Percentiles rank a stretch among this genome's conserved stretches.
These are phyloP conservation scores for Anastrepha ludens DNA, from an alignment of 1,140 invertebrate genomes.

Conservation along the genomic window DNA sequence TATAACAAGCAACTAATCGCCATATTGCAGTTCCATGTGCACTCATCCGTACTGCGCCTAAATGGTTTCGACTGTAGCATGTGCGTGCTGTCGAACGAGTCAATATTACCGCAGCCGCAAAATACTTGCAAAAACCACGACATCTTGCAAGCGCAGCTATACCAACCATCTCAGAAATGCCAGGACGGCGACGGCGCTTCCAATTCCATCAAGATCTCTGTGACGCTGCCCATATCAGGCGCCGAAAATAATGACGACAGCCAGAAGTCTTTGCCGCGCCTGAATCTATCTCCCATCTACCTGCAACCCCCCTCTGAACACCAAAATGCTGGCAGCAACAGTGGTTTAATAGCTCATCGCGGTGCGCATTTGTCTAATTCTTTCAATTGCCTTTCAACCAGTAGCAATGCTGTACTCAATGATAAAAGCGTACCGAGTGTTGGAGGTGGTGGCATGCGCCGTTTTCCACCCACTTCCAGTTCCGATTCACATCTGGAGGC, in stretches of 20 bases:
- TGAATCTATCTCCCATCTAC: conserved; percentile 69
- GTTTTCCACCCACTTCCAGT: conserved; percentile 62
- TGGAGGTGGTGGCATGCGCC: conserved; percentile 56
- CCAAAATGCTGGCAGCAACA: conserved; percentile 28
- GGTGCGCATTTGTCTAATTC: conserved; percentile 65
- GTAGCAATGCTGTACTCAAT: not conserved
- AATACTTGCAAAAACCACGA: conserved; percentile 52
- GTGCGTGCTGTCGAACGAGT: conserved; percentile 65
- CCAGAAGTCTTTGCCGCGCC: conserved; percentile 62
- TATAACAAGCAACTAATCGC: too few species aligned
- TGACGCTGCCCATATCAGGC: conserved; percentile 23
- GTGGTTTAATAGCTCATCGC: conserved; percentile 59
- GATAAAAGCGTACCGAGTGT: not conserved
- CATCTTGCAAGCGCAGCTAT: conserved; percentile 25
- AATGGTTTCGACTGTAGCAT: conserved; percentile 76
- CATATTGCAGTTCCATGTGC: conserved; percentile 78
- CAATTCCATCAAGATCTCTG: conserved; percentile 64
- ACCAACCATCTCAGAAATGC: conserved; percentile 48
- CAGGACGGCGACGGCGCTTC: conserved; percentile 58
- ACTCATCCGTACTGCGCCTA: conserved; percentile 78
- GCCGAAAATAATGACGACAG: conserved; percentile 54
- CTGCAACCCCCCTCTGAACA: conserved; percentile 65
- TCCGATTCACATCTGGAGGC: conserved; percentile 70
- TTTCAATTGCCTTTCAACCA: conserved; percentile 67
- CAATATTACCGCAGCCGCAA: not conserved